A percentile compares a stretch with the other conserved stretches of the same genome.
phyloP scores from a whole-genome alignment of 2,797 vertebrate genomes.

The Todus mexicanus region DNA sequence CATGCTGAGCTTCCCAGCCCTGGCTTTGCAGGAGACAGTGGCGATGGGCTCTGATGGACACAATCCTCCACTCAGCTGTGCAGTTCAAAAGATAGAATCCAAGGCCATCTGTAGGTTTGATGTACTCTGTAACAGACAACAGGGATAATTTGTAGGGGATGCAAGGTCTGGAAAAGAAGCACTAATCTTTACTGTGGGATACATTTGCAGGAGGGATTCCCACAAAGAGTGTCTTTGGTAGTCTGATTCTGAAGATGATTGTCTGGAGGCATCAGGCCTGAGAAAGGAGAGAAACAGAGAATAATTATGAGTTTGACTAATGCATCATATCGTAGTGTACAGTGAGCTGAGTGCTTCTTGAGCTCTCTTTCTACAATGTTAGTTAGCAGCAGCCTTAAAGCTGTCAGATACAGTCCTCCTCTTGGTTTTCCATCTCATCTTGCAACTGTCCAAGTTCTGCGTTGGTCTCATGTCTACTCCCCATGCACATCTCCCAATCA shows the following conservation, averaged over 20 bases:
- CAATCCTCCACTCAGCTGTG: neutral
- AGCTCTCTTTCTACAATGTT: neutral
- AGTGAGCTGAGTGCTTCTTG: neutral
- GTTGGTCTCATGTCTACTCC: neutral
- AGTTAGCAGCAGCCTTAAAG: neutral
- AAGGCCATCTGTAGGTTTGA: neutral
- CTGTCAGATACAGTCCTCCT: neutral
- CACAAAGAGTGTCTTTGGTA: neutral
- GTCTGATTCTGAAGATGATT: neutral
- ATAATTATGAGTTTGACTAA: neutral
- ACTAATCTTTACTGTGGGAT: neutral
- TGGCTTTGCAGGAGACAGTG: neutral
- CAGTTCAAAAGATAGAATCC: neutral
- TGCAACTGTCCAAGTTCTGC: neutral
- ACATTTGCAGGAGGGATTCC: neutral
- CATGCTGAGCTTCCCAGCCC: neutral
- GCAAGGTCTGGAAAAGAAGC: neutral
- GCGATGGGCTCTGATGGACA: neutral
- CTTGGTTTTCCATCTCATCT: neutral
- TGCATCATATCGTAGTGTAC: neutral
- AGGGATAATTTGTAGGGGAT: neutral
- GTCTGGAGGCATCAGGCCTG: neutral
- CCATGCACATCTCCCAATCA: rapidly evolving
- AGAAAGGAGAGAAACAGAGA: neutral
- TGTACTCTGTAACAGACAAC: neutral